Base-by-base conservation (phyloP, 23 tunicate genomes). In the Ciona savignyi region DNA sequence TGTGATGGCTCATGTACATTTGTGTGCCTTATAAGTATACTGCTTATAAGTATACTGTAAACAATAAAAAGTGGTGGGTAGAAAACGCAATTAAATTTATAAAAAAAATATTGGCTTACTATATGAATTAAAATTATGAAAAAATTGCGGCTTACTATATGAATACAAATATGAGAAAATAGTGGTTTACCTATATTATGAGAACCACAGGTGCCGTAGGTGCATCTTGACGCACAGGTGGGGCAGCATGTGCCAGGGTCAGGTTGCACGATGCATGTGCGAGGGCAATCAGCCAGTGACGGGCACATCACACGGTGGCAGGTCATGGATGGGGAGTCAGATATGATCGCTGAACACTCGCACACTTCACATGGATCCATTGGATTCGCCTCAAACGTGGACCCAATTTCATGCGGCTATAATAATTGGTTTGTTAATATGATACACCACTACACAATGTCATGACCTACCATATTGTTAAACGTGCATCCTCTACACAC, bases 301-400 rank as follows among this genome's bases (percentile, higher is more conserved):
- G 96, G 96, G 34, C 96, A 88, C 34, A 71, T 62, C 68, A 66
- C 77, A 3, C 78, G 83, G 27, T 82, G 77, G 74, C 96, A 88
- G 27, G 65, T 35, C 25, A 72, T 65, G 3, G 70, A 34, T 0
- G 96, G 84, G 1, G 77, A 33, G 56, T n/a, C n/a, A n/a, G 78
- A 61, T 0, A 74, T 56, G 22, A 75, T 15, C 21, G 0, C 30
- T 4, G 62, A n/a, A 70, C 96, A 88, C 66, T 88, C 72, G 62
- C 95, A 87, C 22, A 87, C 60, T 33, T 82, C 96, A 62, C 96
- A 88, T n/a, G 96, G 84, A 51, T 88, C 74, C 96, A 88, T 88
- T 1, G 83, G 79, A 62, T 82, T 88, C 1, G 80, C 84, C 51
- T 81, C 76, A 67, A 88, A 88, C 21, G 42, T 69, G 19, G 77